Evolutionary conservation across 2,797 vertebrate species (phyloP).

Genomic region (Lacerta viridis): DNA sequence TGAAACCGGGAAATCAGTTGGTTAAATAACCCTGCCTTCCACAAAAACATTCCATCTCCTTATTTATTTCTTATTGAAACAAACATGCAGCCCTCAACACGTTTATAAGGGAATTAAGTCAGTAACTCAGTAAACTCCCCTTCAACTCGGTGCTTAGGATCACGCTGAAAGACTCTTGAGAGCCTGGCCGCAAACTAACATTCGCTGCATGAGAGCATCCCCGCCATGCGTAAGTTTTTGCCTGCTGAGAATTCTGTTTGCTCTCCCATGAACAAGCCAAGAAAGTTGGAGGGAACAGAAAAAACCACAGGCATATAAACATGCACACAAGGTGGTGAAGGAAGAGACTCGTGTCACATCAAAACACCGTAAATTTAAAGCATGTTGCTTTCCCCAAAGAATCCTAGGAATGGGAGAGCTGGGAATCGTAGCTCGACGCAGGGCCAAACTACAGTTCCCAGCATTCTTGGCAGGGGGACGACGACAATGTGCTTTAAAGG

Average conservation of each 20-base stretch:
- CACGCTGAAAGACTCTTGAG: neutral
- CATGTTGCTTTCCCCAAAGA: too few relatives aligned
- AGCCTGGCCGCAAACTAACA: neutral
- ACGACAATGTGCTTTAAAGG: too few relatives aligned
- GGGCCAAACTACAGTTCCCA: too few relatives aligned
- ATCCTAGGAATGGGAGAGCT: too few relatives aligned
- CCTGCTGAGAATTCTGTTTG: neutral
- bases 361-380: too few relatives aligned
- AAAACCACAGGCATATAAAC: neutral
- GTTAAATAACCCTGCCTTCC: neutral
- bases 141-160: neutral
- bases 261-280: neutral
- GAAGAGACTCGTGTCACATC: neutral
- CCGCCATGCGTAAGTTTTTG: neutral
- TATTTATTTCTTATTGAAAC: too few relatives aligned
- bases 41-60: neutral
- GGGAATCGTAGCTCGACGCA: too few relatives aligned
- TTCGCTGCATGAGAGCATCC: neutral
- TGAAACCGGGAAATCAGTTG: neutral
- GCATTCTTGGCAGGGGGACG: too few relatives aligned
- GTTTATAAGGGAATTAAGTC: neutral
- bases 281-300: neutral
- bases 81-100: neutral
- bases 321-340: too few relatives aligned
- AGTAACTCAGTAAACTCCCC: neutral